Base-by-base conservation (phyloP, 2,888 invertebrate genomes). In the Dugesia japonica region DNA sequence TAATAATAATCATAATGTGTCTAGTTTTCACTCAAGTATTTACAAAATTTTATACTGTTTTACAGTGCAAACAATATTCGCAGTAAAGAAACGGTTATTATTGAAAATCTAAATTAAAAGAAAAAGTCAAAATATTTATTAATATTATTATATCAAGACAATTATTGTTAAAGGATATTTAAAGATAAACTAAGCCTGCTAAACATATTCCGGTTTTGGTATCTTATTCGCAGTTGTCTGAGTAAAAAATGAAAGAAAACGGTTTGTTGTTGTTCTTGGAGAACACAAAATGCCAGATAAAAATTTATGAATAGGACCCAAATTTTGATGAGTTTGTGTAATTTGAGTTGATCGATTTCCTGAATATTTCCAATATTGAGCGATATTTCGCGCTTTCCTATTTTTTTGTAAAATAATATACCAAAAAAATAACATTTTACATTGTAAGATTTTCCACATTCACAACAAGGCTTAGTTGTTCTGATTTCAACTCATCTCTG, bases 211-310 rank as follows among this genome's bases (percentile, higher is more conserved):
- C 56, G 56, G 56, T 23, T 56, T 56, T 7, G 56, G 56, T 23
- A n/a, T 56, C 23, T 56, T 56, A 56, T 7, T 56, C 17, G 56
- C 56, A 56, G n/a, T n/a, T 4, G n/a, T 20, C 23, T 56, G 56
- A 13, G 56, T 56, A 56, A 56, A 56, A 56, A 56, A 56, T 56
- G 56, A 56, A 56, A 56, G 56, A 56, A 56, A 56, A 56, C 56
- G 56, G 56, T 4, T 56, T 56, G 56, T 56, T 20, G 56, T 56
- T 20, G 56, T n/a, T n/a, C 23, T 4, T 9, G 56, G 56, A 13
- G 56, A 56, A 56, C 56, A 56, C 17, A 56, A 23, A 23, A 56
- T 1, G 17, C 56, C 56, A 23, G 56, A 56, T 9, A 56, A 20
- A n/a, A 56, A 56, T 56, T 23, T 56, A n/a, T 56, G 4, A 56